Base-by-base conservation (phyloP, 37 sponge, comb jelly and placozoan genomes). In the Beroe ovata region DNA sequence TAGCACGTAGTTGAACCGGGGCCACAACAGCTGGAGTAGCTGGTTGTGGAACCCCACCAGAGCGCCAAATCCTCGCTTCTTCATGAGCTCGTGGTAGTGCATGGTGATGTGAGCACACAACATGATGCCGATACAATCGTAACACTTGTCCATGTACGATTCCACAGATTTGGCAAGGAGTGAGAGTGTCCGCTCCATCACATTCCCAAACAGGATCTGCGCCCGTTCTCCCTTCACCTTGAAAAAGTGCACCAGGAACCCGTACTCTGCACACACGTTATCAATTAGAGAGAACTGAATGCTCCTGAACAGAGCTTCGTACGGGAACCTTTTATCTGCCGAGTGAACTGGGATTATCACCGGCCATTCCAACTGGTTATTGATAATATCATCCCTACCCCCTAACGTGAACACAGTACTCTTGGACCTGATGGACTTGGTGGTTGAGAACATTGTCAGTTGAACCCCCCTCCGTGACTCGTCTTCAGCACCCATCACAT, bases 401-500 rank as follows among this genome's bases (percentile, higher is more conserved):
- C 96, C 99, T 36, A 98, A 84, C 21, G 95, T 94, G 91, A 98
- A 98, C 62, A 95, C 90, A 38, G 96, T 94, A 88, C 95, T 92
- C 36, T 95, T 91, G 39, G 93, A 95, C 91, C 93, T 95, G 66
- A 94, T 90, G 64, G 89, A 71, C 26, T 91, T 91, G 63, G 90
- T 93, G 47, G 98, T 92, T 60, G 91, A 71, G 60, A 90, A 90
- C 71, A 72, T 60, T 19, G 69, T 89, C 38, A 88, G 91, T 72
- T 90, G 89, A n/a, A 62, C 58, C 84, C 91, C 60, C 64, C 92
- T 91, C 64, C 91, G 92, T 16, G 91, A 91, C 21, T 93, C 91
- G 88, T 98, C 99, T 64, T 98, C 99, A 14, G 92, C 89, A 1
- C 95, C 99, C 93, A 98, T 98, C 1, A 98, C 90, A 77, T 98